These are phyloP conservation scores for Galagoides demidoff DNA, from an alignment of 2,797 vertebrate species.

Conservation along the genomic window DNA sequence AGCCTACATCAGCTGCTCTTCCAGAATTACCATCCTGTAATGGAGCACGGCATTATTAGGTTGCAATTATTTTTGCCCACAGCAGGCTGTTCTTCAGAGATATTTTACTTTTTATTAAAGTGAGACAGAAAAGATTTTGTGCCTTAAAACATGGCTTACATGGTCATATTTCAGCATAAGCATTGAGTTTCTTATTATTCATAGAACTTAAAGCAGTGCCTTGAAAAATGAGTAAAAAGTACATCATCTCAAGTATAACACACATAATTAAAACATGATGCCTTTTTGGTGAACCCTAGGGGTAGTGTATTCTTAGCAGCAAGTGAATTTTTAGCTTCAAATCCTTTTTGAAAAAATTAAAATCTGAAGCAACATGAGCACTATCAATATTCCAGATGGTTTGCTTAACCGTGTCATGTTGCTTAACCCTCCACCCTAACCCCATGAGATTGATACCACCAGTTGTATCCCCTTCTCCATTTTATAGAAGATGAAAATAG, in stretches of 20 bases:
- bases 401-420: neutral
- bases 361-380: neutral
- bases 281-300: neutral
- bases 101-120: conserved; percentile 71
- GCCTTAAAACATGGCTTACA: conserved; percentile 74
- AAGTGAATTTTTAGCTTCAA: neutral
- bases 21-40: conserved; percentile 61
- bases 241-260: neutral
- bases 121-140: conserved; percentile 78
- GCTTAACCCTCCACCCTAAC: neutral
- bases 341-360: neutral
- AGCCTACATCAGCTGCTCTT: conserved; percentile 75
- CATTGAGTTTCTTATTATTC: conserved; percentile 36
- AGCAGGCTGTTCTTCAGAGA: conserved; percentile 62
- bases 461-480: neutral
- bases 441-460: neutral
- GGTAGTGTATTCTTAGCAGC: neutral
- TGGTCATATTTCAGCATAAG: neutral
- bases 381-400: neutral
- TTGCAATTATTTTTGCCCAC: conserved; percentile 80
- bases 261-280: neutral
- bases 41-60: conserved; percentile 71
- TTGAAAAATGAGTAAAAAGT: conserved; percentile 42
- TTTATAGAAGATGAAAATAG: neutral
- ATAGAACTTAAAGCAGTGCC: conserved; percentile 6